These are phyloP conservation scores for Ceratosolen solmsi DNA, from an alignment of 1,140 invertebrate species.

Conservation along the genomic window DNA sequence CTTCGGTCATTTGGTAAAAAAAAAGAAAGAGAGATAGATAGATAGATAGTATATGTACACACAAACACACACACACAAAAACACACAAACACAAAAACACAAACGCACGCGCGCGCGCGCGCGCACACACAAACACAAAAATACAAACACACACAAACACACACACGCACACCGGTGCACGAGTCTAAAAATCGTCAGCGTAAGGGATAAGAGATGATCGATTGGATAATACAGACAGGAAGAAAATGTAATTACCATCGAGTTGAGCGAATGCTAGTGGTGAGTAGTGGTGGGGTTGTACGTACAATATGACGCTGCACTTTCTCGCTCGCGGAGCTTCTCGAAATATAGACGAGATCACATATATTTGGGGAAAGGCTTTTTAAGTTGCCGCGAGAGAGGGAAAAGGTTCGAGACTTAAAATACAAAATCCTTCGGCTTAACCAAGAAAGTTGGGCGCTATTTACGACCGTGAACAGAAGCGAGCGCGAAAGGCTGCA, in stretches of 20 bases:
- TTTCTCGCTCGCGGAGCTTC: not conserved
- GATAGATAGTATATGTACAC: too few species aligned
- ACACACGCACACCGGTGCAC: too few species aligned
- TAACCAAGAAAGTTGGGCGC: constrained; percentile 19
- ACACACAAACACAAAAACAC: too few species aligned
- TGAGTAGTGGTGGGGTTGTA: not conserved
- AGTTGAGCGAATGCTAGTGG: not conserved
- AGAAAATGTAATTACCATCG: constrained; percentile 35
- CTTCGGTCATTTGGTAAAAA: too few species aligned
- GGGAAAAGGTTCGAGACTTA: constrained; percentile 13
- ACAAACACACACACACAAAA: too few species aligned
- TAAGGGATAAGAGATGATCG: not conserved
- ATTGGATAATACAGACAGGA: not conserved
- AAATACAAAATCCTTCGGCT: constrained; percentile 38
- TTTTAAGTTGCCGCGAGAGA: not conserved
- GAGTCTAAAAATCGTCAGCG: not conserved
- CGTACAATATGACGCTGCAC: not conserved
- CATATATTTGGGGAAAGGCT: constrained; percentile 20
- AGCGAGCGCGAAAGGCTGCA: constrained; percentile 9
- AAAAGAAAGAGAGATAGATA: too few species aligned
- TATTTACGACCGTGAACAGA: constrained; percentile 43
- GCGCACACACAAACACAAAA: too few species aligned
- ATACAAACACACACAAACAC: too few species aligned
- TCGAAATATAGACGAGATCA: not conserved
- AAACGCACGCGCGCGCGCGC: too few species aligned